These are phyloP conservation scores for Augochlora pura DNA, from an alignment of 1,140 invertebrate species.

Conservation along the genomic window DNA sequence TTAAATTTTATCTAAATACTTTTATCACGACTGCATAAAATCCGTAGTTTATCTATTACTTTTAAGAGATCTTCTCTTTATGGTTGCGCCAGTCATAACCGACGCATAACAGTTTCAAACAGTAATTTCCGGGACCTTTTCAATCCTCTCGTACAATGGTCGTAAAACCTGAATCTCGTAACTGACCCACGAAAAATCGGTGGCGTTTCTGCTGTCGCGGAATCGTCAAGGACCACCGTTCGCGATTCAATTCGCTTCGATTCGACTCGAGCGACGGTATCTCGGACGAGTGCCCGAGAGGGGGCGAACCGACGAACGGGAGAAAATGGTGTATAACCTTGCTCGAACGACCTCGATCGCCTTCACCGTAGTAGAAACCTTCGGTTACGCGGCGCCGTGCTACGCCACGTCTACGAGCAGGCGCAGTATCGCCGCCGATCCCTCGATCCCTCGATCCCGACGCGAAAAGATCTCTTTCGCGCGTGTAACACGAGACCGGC, in stretches of 20 bases:
- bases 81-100: too few species aligned
- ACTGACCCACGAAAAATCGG: slow-evolving; percentile 10
- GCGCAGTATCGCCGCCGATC: slow-evolving; percentile 30
- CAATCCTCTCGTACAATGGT: too few species aligned
- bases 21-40: too few species aligned
- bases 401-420: slow-evolving; percentile 43
- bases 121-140: too few species aligned
- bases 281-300: neutral
- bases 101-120: too few species aligned
- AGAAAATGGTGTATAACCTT: slow-evolving; percentile 77
- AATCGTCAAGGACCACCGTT: slow-evolving; percentile 7
- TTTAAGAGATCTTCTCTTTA: too few species aligned
- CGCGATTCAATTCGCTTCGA: slow-evolving; percentile 4
- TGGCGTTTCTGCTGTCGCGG: neutral
- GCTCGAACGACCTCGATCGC: slow-evolving; percentile 76
- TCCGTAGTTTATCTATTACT: too few species aligned
- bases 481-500: slow-evolving; percentile 7
- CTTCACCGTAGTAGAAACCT: slow-evolving; percentile 73
- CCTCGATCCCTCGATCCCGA: slow-evolving; percentile 10
- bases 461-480: slow-evolving; percentile 21
- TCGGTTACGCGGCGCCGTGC: slow-evolving; percentile 33
- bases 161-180: slow-evolving; percentile 7
- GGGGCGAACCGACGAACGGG: slow-evolving; percentile 22
- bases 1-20: too few species aligned
- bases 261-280: slow-evolving; percentile 13